These are phyloP conservation scores for Fratercula arctica DNA, from an alignment of 2,797 vertebrate species.

Conservation along the genomic window DNA sequence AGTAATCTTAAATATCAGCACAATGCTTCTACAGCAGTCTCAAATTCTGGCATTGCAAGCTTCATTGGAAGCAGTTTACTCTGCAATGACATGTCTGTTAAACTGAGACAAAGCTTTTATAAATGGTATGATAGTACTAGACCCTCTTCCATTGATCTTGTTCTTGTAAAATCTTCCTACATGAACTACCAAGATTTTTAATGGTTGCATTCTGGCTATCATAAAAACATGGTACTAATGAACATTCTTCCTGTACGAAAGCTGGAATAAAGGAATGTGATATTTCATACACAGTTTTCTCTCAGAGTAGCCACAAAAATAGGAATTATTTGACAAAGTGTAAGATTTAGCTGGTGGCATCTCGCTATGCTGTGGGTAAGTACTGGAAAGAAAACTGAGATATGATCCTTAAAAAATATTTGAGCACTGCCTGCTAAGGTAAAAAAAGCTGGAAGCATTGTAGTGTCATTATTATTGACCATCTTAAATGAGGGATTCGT, in stretches of 20 bases:
- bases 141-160: neutral
- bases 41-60: neutral
- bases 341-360: neutral
- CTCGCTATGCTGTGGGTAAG: neutral
- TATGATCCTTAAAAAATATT: neutral
- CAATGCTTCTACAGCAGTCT: neutral
- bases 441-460: neutral
- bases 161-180: neutral
- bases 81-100: neutral
- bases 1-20: neutral
- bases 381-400: neutral
- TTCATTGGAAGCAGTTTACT: neutral
- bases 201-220: neutral
- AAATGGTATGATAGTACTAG: neutral
- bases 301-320: neutral
- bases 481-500: neutral
- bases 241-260: neutral
- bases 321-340: neutral
- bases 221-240: neutral
- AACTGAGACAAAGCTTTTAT: neutral
- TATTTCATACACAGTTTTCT: neutral
- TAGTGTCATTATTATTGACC: neutral
- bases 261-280: neutral
- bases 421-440: neutral
- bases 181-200: neutral